Evolutionary conservation across 2,888 invertebrate genomes (phyloP).

Genomic region (Melikaiella ostensackeni): DNA sequence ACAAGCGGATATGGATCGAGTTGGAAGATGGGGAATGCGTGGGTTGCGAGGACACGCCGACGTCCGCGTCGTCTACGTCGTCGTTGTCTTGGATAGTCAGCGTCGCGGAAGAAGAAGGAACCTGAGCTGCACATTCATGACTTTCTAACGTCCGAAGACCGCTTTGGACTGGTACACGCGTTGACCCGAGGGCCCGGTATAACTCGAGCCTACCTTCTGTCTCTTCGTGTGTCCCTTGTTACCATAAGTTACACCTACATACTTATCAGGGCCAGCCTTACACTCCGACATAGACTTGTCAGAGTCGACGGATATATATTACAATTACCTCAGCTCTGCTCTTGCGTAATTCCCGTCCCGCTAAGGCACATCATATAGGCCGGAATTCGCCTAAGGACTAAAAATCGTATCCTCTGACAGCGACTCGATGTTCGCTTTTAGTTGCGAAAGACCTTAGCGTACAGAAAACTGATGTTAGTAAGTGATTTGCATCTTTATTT

Average conservation of each 20-base stretch:
- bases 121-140: conserved; percentile 59
- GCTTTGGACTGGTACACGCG: conserved; percentile 55
- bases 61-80: conserved; percentile 42
- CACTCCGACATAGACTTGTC: conserved; percentile 50
- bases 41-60: conserved; percentile 63
- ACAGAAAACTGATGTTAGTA: neutral
- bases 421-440: neutral
- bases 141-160: conserved; percentile 69
- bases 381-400: conserved; percentile 40
- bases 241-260: conserved; percentile 63
- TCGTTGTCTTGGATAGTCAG: conserved; percentile 16
- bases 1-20: conserved; percentile 54
- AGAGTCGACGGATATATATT: conserved; percentile 54
- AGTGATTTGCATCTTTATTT: too few relatives aligned
- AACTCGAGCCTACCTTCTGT: conserved; percentile 48
- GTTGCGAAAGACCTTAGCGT: neutral
- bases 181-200: conserved; percentile 51
- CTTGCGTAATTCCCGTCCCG: conserved; percentile 43
- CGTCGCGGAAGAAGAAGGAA: conserved; percentile 63
- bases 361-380: conserved; percentile 1
- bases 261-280: conserved; percentile 58
- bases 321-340: conserved; percentile 56
- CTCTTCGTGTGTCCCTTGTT: conserved; percentile 55
- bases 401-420: neutral
- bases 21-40: conserved; percentile 55